Conservation (phyloP, 2,888 invertebrate species). For the Leuctra nigra region DNA sequence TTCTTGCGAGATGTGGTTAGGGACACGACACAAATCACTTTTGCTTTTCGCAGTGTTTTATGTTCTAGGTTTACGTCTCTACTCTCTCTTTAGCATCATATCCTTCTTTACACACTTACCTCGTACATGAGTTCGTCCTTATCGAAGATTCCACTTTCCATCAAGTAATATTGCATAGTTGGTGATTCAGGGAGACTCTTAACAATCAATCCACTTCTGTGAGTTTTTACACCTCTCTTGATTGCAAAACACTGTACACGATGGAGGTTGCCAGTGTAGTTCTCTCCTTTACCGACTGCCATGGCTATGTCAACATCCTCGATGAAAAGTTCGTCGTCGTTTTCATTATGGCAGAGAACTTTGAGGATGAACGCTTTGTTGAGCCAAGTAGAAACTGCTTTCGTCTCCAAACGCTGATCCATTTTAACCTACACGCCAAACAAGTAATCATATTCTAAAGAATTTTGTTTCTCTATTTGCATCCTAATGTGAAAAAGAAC, state of each 20-base stretch:
- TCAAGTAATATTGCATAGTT: constrained; percentile 14
- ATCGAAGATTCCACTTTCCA: background rate
- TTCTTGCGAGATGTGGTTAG: no score
- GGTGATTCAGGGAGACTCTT: constrained; percentile 20
- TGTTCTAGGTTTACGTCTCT: no score
- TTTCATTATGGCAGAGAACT: background rate
- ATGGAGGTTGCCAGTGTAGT: constrained; percentile 22
- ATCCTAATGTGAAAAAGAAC: no score
- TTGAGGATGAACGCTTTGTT: background rate
- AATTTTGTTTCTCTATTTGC: no score
- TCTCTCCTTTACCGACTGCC: constrained; percentile 23
- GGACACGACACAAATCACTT: no score
- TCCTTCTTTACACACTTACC: background rate
- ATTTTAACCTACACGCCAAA: no score
- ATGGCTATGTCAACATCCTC: background rate
- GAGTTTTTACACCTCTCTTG: background rate
- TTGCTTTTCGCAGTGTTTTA: no score
- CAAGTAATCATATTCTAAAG: no score
- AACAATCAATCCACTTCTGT: constrained; percentile 16
- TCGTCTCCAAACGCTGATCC: no score
- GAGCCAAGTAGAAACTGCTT: no score
- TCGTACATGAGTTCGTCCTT: constrained; percentile 9
- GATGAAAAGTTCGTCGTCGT: background rate
- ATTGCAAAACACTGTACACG: background rate
- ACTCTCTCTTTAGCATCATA: no score